phyloP scores from a whole-genome alignment of 1,140 invertebrate genomes.

The Bradynema listronoti region DNA sequence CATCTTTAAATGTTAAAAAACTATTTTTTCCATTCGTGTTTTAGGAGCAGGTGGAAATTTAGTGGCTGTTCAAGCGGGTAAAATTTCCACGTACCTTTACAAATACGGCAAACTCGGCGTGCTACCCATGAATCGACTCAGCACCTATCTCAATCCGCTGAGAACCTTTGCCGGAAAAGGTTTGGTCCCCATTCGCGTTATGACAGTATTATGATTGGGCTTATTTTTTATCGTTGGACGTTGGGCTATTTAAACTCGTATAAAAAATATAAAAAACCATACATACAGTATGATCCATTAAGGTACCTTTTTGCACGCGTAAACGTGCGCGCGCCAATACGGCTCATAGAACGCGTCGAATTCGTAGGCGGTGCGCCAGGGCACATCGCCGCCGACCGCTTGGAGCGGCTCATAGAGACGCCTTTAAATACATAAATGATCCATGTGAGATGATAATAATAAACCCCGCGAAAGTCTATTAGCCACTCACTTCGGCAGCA shows the following conservation, averaged over 20 bases:
- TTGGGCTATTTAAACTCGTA: no score
- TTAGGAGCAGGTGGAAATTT: conserved; percentile 77
- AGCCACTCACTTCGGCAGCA: conserved; percentile 47
- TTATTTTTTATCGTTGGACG: no score
- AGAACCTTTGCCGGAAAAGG: conserved; percentile 73
- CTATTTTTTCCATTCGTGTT: no score
- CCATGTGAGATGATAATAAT: not conserved
- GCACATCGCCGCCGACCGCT: conserved; percentile 41
- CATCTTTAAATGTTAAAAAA: no score
- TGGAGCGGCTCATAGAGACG: conserved; percentile 47
- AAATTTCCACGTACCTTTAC: conserved; percentile 81
- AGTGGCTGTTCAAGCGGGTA: conserved; percentile 82
- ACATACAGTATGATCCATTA: no score
- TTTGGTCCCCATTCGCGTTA: no score
- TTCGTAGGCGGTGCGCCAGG: conserved; percentile 45
- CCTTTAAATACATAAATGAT: conserved; percentile 25
- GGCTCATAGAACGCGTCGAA: conserved; percentile 40
- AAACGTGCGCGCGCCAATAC: conserved; percentile 54
- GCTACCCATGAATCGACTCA: conserved; percentile 71
- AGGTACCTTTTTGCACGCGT: conserved; percentile 56
- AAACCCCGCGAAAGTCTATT: not conserved
- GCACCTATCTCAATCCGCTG: conserved; percentile 63
- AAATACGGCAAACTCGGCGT: conserved; percentile 65
- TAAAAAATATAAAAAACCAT: no score
- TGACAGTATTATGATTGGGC: no score